Evolutionary conservation across 2,113 vertebrate species (phyloP).

Genomic region (Typhlomys cinereus): DNA sequence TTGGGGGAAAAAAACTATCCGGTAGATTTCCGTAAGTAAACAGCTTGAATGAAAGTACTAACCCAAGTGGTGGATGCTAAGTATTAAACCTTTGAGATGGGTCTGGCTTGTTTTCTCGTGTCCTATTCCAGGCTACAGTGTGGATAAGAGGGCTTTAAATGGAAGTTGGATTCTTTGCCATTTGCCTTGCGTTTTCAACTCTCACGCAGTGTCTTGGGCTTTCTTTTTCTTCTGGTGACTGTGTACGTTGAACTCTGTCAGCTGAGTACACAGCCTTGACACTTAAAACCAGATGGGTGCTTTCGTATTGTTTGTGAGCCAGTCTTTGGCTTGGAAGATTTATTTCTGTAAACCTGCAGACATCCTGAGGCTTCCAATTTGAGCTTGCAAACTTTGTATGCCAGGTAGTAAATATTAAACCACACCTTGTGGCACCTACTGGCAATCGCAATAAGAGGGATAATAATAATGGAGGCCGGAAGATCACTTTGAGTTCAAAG

Average conservation of each 20-base stretch:
- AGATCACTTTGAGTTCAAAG: too few relatives aligned
- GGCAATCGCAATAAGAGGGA: too few relatives aligned
- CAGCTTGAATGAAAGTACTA: slow-evolving; percentile 74
- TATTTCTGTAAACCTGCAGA: too few relatives aligned
- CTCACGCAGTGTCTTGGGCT: slow-evolving; percentile 85
- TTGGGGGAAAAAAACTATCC: slow-evolving; percentile 2
- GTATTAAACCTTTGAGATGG: slow-evolving; percentile 85
- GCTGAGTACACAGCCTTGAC: slow-evolving; percentile 83
- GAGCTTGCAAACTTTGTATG: too few relatives aligned
- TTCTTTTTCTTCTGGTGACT: slow-evolving; percentile 77
- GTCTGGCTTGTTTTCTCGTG: slow-evolving; percentile 79
- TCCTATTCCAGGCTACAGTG: slow-evolving; percentile 83
- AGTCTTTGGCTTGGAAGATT: too few relatives aligned
- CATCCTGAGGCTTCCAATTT: too few relatives aligned
- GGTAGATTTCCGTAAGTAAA: slow-evolving; percentile 74
- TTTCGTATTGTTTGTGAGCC: too few relatives aligned
- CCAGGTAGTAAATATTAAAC: too few relatives aligned
- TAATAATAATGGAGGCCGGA: too few relatives aligned
- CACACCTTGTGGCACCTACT: too few relatives aligned
- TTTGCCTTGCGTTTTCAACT: slow-evolving; percentile 73
- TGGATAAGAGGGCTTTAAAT: slow-evolving; percentile 82
- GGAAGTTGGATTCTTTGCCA: slow-evolving; percentile 57
- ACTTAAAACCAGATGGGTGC: too few relatives aligned
- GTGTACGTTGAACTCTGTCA: slow-evolving; percentile 82
- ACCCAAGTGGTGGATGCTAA: slow-evolving; percentile 83